Conservation (phyloP, 2,888 invertebrate species). For the Hofmannophila pseudospretella region DNA sequence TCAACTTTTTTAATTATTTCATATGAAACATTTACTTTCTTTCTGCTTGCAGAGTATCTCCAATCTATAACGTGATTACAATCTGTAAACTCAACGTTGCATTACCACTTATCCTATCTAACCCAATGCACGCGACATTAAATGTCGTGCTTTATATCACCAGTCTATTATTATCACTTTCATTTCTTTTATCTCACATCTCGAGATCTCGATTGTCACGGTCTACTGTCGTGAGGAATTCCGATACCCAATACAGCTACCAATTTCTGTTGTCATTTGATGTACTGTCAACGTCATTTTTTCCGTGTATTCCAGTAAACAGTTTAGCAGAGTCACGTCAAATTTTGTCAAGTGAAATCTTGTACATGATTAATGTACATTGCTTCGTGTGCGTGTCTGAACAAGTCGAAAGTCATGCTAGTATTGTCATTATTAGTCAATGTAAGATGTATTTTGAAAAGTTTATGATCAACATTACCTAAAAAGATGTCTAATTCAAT, state of each 20-base stretch:
- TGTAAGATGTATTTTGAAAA: neutral
- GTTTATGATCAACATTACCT: too few species aligned
- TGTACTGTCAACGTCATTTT: conserved; percentile 5
- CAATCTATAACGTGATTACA: too few species aligned
- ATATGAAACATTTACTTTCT: too few species aligned
- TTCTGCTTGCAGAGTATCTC: too few species aligned
- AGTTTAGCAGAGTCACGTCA: conserved; percentile 16
- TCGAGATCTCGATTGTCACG: conserved; percentile 5
- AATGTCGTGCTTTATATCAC: conserved; percentile 9
- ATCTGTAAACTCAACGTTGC: too few species aligned
- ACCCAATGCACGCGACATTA: neutral
- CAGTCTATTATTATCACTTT: conserved; percentile 8
- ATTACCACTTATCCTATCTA: neutral
- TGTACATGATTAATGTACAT: conserved; percentile 21
- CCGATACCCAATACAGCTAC: conserved; percentile 3
- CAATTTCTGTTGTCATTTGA: conserved; percentile 8
- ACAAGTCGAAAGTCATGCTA: conserved; percentile 11
- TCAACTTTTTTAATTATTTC: too few species aligned
- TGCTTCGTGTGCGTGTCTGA: conserved; percentile 23
- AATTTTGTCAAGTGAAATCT: conserved; percentile 22
- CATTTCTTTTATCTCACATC: conserved; percentile 11
- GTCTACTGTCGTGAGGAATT: conserved; percentile 4
- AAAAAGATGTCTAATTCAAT: too few species aligned
- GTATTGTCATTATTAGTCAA: conserved; percentile 5
- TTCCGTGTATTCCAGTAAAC: conserved; percentile 2